Evolutionary conservation across 2,888 invertebrate species (phyloP).

Genomic region (Notodonta dromedarius): DNA sequence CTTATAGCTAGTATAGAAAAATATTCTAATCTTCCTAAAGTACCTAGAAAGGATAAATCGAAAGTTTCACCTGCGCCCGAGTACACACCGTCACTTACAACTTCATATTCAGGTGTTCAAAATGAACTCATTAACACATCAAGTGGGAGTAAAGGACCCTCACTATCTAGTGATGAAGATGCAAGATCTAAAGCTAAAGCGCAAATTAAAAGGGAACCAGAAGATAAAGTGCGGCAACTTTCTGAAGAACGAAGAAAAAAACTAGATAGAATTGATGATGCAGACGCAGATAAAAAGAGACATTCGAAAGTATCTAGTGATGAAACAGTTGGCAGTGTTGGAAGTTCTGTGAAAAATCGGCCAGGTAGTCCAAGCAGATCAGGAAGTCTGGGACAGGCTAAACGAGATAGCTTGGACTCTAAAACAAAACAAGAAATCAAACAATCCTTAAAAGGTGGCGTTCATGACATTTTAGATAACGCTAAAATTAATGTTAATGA

Average conservation of each 20-base stretch:
- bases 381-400: too few species aligned
- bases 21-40: conserved; percentile 1
- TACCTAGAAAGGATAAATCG: background rate
- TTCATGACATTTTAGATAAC: background rate
- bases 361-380: too few species aligned
- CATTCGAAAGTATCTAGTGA: too few species aligned
- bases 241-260: too few species aligned
- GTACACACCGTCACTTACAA: background rate
- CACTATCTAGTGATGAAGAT: background rate
- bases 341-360: too few species aligned
- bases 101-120: background rate
- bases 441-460: background rate
- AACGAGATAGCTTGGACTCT: background rate
- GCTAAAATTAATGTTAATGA: background rate
- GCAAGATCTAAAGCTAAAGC: background rate
- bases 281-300: too few species aligned
- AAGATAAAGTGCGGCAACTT: too few species aligned
- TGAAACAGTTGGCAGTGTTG: too few species aligned
- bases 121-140: background rate
- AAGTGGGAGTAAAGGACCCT: background rate
- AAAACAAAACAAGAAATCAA: background rate
- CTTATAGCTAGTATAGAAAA: background rate
- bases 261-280: too few species aligned
- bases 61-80: background rate
- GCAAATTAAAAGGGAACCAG: too few species aligned